Evolutionary conservation across 2,113 vertebrate species (phyloP), one percentile per base, ranked within the genome.

Genomic region (Sylvietta virens): DNA sequence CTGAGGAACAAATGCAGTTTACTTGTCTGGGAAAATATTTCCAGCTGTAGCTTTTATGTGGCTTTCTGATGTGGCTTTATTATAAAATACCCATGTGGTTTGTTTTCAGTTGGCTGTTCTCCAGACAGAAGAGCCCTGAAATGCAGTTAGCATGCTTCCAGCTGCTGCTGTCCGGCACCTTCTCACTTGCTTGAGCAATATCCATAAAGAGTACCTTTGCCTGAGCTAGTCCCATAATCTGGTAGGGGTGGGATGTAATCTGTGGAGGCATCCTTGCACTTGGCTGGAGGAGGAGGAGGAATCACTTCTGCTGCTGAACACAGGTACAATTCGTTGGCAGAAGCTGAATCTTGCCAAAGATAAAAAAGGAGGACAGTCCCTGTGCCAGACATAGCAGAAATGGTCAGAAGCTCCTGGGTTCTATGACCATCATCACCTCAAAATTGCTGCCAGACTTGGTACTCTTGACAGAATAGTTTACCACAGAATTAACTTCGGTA

Each of bases 21-120:
- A 72, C 92, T 94, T 91, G 15, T 88, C 69, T 78, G 26, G 62
- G 74, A 95, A 95, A 73, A 61, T n/a, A 23, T 11, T 92, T 40
- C 47, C 85, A 83, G 76, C 42, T 90, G 45, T 54, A 95, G 39
- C 64, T 94, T 79, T 67, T 62, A 19, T 64, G 81, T 80, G 89
- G 86, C 26, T 93, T 96, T 95, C 88, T 93, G 86, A 86, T 65
- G 73, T 76, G 48, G 76, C 76, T 92, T 94, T 74, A 50, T 76
- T 91, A 91, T 82, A 84, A 90, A 89, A 71, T 65, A 70, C 48
- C 48, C 2, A 0, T 37, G 76, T 70, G 64, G 39, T 85, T 94
- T 78, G 33, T 27, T 94, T 60, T 53, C 72, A 58, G 26, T 31
- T 86, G 58, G 45, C 60, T 67, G 9, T 73, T 86, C 61, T 94